These are phyloP conservation scores for Cyanoderma ruficeps DNA, from an alignment of 2,113 vertebrate genomes.

Conservation along the genomic window DNA sequence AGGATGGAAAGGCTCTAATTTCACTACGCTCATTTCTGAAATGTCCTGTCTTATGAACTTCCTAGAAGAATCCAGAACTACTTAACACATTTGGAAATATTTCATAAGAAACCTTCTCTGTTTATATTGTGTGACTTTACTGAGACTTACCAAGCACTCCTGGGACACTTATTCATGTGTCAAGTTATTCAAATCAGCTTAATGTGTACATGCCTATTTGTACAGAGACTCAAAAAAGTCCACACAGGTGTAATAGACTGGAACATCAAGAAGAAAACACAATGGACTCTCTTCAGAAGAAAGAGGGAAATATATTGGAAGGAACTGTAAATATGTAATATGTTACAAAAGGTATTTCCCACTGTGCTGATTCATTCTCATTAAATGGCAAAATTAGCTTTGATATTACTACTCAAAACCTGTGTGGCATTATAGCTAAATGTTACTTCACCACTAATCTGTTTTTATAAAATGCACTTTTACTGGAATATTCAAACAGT, in stretches of 20 bases:
- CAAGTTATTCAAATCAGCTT: background rate
- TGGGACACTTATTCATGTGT: background rate
- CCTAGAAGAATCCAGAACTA: background rate
- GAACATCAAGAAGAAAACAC: background rate
- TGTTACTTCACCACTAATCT: background rate
- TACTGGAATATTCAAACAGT: background rate
- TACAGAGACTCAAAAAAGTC: background rate
- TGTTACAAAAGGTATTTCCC: background rate
- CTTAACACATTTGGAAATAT: background rate
- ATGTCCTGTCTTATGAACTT: background rate
- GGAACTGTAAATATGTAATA: background rate
- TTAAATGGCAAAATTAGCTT: constrained; percentile 57
- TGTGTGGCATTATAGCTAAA: constrained; percentile 51
- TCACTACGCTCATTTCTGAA: background rate
- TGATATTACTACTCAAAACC: constrained; percentile 25
- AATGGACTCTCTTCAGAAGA: background rate
- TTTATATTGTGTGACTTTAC: background rate
- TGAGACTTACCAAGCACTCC: background rate
- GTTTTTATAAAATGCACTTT: background rate
- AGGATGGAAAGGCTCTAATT: background rate
- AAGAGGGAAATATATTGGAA: background rate
- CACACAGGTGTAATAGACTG: background rate
- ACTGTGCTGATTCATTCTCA: constrained; percentile 13
- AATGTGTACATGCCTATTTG: background rate
- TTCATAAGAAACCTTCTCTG: background rate